These are phyloP conservation scores for Chrysodeixis includens DNA, from an alignment of 2,888 invertebrate genomes.

Conservation along the genomic window DNA sequence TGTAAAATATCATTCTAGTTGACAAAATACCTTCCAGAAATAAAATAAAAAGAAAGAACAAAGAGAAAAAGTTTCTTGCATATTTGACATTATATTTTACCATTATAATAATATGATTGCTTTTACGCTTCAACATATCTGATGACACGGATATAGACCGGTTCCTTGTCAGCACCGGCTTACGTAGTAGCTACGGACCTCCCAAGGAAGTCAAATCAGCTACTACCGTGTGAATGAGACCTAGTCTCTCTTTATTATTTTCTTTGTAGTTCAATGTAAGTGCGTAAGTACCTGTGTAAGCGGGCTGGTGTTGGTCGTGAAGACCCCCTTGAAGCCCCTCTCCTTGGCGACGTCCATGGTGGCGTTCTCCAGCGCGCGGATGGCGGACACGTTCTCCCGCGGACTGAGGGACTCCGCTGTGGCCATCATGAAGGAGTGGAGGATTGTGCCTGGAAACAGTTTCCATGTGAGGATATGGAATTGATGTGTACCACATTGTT, in stretches of 20 bases:
- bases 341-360: slow-evolving; percentile 91
- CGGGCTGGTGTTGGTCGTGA: slow-evolving; percentile 96
- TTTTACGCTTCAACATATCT: too few species aligned
- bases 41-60: too few species aligned
- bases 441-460: slow-evolving; percentile 81
- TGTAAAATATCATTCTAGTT: too few species aligned
- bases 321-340: slow-evolving; percentile 92
- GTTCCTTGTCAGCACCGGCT: too few species aligned
- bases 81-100: too few species aligned
- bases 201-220: slow-evolving; percentile 86
- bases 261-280: slow-evolving; percentile 67
- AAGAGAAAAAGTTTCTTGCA: too few species aligned
- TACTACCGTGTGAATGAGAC: slow-evolving; percentile 86
- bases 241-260: slow-evolving; percentile 84
- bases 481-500: too few species aligned
- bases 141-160: too few species aligned
- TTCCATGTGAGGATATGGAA: too few species aligned
- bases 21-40: too few species aligned
- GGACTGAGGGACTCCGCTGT: slow-evolving; percentile 91
- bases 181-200: too few species aligned
- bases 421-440: slow-evolving; percentile 97
- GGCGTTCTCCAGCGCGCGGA: slow-evolving; percentile 94
- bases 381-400: slow-evolving; percentile 94
- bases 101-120: too few species aligned
- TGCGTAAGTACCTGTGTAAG: slow-evolving; percentile 92